A percentile compares a stretch with the other conserved stretches of the same genome.
Conservation (phyloP, 2,113 vertebrate genomes). For the Engraulis encrasicolus region DNA sequence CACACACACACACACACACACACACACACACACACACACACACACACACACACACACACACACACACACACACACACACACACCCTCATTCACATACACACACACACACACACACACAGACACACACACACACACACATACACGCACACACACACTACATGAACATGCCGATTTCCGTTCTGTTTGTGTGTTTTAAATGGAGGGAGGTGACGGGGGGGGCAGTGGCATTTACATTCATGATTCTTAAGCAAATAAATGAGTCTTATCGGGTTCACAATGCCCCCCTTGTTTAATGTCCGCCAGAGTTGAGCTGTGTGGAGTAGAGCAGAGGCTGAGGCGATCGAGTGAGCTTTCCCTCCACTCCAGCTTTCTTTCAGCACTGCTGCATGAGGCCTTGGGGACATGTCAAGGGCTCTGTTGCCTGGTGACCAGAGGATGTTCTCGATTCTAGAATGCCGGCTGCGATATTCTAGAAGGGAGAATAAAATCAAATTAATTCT, state of each 20-base stretch:
- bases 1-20: no score
- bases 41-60: no score
- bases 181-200: conserved; percentile 45
- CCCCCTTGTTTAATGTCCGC: conserved; percentile 18
- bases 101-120: no score
- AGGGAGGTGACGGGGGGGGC: no score
- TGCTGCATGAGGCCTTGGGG: conserved; percentile 10
- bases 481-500: conserved; percentile 3
- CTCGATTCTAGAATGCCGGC: conserved; percentile 17
- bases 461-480: background rate
- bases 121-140: no score
- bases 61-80: no score
- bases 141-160: no score
- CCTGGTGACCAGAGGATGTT: conserved; percentile 14
- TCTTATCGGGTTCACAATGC: conserved; percentile 24
- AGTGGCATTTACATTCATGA: conserved; percentile 45
- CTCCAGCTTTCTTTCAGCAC: conserved; percentile 20
- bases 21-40: no score
- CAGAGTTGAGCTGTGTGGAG: background rate
- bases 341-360: background rate
- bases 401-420: background rate
- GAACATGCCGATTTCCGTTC: no score
- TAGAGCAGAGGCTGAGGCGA: background rate
- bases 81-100: no score
- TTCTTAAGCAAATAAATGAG: conserved; percentile 49